Base-by-base conservation (phyloP, 2,888 invertebrate genomes). In the Leistus spinibarbis region DNA sequence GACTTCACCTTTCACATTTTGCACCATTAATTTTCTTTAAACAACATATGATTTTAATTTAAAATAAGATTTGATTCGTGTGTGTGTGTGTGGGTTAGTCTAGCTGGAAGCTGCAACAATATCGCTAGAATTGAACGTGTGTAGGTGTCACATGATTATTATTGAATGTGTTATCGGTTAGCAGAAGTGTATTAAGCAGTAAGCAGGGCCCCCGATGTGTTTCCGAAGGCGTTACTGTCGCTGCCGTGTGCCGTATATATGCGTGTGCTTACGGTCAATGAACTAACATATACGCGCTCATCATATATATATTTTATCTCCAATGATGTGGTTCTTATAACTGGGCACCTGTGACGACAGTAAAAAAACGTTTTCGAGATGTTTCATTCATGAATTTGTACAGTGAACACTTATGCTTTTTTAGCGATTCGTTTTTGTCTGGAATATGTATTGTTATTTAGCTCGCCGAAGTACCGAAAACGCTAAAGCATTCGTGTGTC, bases 261-360 rank as follows among this genome's bases (percentile, higher is more conserved):
- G n/a, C n/a, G 13, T 40, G 40, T 60, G 60, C 19, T 60, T 60
- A 60, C 60, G 60, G 60, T 60, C 60, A 60, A 16, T 60, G 60
- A 60, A 60, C 60, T 13, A 22, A 17, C 22, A 60, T 60, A 7
- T 40, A 40, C 40, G 40, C n/a, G n/a, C n/a, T n/a, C n/a, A n/a
- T n/a, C n/a, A n/a, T 40, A 10, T 40, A 40, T 40, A 40, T 10
- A 40, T 13, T 40, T 40, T 13, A 40, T 40, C 40, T 40, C 40
- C 13, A 10, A 40, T 40, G n/a, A 24, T 24, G 13, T 40, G 40
- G 13, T 40, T 40, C 40, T 40, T 40, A 40, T 13, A 40, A 40
- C 40, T 40, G 40, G 13, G 40, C 13, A 40, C 40, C 13, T 40
- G 40, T 40, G 40, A 10, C 40, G 13, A 40, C 4, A 40, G 40